Evolutionary conservation across 2,113 vertebrate species (phyloP).

Genomic region (Gallinago jamesoni): DNA sequence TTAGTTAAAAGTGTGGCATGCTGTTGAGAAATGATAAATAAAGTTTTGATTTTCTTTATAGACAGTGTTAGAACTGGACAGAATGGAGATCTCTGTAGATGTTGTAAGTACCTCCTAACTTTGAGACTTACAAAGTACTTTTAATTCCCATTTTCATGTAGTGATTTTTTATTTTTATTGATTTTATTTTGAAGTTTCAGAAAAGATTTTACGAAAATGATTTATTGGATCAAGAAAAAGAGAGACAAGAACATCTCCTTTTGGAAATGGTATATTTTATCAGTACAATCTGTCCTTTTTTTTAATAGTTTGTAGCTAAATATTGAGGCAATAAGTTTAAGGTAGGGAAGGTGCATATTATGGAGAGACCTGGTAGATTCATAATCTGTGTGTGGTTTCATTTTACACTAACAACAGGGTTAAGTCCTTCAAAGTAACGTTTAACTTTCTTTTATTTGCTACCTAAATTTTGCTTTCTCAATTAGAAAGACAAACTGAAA

Average conservation of each 20-base stretch:
- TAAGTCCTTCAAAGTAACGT: neutral
- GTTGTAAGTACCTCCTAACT: conserved; percentile 69
- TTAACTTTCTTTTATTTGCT: neutral
- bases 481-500: neutral
- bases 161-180: conserved; percentile 39
- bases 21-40: neutral
- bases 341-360: neutral
- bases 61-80: conserved; percentile 93
- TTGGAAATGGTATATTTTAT: conserved; percentile 87
- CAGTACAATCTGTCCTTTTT: neutral
- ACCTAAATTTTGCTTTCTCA: neutral
- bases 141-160: conserved; percentile 58
- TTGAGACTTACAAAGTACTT: neutral
- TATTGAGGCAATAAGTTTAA: neutral
- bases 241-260: conserved; percentile 89
- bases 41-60: conserved; percentile 56
- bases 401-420: neutral
- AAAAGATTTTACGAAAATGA: conserved; percentile 87
- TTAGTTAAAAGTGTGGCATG: neutral
- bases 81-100: conserved; percentile 89
- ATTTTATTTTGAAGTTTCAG: conserved; percentile 81
- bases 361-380: neutral
- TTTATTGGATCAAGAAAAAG: conserved; percentile 91
- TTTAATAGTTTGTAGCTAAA: neutral
- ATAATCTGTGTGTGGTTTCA: neutral